Evolutionary conservation across 2,888 invertebrate species (phyloP).

Genomic region (Nezara viridula): DNA sequence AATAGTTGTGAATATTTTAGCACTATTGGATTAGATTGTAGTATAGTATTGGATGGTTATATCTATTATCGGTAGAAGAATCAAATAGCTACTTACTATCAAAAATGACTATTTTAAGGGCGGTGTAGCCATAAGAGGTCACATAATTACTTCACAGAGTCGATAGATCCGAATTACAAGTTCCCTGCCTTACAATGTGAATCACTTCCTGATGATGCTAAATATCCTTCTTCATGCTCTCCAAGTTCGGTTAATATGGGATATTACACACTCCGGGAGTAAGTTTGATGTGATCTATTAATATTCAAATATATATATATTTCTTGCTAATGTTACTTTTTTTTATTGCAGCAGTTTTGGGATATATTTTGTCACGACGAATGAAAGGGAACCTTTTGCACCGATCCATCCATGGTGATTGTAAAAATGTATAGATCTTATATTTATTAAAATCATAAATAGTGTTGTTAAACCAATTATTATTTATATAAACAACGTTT

Average conservation of each 20-base stretch:
- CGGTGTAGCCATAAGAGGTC: constrained; percentile 63
- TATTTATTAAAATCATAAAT: neutral
- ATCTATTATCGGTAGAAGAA: too few species aligned
- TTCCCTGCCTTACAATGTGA: constrained; percentile 57
- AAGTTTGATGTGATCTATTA: neutral
- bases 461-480: neutral
- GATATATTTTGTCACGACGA: neutral
- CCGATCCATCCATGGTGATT: constrained; percentile 9
- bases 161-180: constrained; percentile 59
- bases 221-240: neutral
- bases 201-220: constrained; percentile 41
- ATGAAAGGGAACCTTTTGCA: neutral
- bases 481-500: neutral
- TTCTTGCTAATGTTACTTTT: neutral
- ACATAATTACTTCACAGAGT: constrained; percentile 62
- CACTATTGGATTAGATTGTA: too few species aligned
- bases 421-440: neutral
- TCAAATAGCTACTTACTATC: neutral
- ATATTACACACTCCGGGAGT: neutral
- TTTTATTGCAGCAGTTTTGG: neutral
- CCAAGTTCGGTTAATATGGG: neutral
- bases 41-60: too few species aligned
- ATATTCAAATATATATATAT: neutral
- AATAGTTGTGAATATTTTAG: too few species aligned
- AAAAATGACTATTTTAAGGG: constrained; percentile 54